These are phyloP conservation scores for Alouatta palliata DNA, from an alignment of 2,113 vertebrate species.

Conservation along the genomic window DNA sequence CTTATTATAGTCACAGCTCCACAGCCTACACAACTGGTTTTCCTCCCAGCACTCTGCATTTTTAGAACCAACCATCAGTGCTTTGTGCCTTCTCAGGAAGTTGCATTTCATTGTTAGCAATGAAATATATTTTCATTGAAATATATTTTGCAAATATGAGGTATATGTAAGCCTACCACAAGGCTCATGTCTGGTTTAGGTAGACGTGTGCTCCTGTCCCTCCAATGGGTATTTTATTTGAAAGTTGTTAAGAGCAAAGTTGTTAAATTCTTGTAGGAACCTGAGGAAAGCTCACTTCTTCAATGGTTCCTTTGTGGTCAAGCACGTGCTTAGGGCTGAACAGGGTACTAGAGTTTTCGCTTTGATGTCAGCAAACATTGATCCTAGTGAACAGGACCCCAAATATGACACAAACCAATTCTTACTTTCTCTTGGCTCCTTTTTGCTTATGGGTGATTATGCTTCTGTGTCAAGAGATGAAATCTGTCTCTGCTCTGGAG, in stretches of 20 bases:
- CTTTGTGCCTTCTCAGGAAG: background rate
- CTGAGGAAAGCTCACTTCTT: background rate
- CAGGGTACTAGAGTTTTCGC: background rate
- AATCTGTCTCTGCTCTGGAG: background rate
- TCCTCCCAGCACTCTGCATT: background rate
- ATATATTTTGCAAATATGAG: background rate
- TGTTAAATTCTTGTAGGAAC: background rate
- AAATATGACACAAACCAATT: background rate
- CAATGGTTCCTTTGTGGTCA: background rate
- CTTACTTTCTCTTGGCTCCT: background rate
- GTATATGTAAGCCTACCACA: background rate
- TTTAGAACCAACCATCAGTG: background rate
- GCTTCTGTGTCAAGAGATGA: background rate
- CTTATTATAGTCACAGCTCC: background rate
- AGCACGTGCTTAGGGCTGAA: background rate
- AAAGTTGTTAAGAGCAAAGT: background rate
- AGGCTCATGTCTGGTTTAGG: background rate
- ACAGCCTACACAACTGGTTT: background rate
- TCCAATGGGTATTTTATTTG: background rate
- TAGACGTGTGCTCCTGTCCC: background rate
- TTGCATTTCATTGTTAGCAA: background rate
- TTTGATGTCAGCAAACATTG: background rate
- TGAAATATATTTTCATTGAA: too few relatives aligned
- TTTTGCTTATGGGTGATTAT: background rate
- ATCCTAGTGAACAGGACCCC: background rate